These are phyloP conservation scores for Helicolenus hilgendorfi DNA, from an alignment of 2,797 vertebrate species.

Conservation along the genomic window DNA sequence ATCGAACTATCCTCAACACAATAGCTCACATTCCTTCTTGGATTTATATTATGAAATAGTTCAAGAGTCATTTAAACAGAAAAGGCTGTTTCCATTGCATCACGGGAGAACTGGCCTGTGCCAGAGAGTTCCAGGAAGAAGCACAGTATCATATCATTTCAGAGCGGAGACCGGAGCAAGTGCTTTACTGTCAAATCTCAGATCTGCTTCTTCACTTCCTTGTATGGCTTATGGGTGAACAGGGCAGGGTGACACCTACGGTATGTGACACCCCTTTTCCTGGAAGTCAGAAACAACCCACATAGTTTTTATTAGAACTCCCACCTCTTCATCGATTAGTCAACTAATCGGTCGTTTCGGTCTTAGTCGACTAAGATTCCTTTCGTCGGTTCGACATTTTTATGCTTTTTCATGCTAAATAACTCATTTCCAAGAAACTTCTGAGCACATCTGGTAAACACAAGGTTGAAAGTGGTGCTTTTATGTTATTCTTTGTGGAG, in stretches of 20 bases:
- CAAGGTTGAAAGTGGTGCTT: no score
- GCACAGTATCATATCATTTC: conserved; percentile 31
- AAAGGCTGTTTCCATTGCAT: conserved; percentile 73
- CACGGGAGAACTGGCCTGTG: conserved; percentile 20
- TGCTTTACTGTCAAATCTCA: conserved; percentile 43
- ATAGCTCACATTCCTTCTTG: conserved; percentile 36
- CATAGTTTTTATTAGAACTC: background rate
- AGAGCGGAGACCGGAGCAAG: conserved; percentile 34
- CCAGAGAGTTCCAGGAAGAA: conserved; percentile 70
- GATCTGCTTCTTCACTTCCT: conserved; percentile 50
- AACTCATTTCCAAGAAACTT: no score
- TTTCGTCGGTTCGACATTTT: no score
- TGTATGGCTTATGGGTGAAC: background rate
- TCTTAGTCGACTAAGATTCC: no score
- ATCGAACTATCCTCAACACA: conserved; percentile 12
- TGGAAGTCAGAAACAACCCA: background rate
- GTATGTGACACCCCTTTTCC: background rate
- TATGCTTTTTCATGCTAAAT: no score
- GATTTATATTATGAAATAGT: conserved; percentile 48
- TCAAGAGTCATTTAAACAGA: conserved; percentile 49
- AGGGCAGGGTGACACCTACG: background rate
- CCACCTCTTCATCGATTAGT: no score
- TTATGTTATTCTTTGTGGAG: no score
- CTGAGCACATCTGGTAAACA: no score
- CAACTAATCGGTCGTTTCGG: no score